phyloP scores from a whole-genome alignment of 2,888 invertebrate genomes.

The Syrphus vitripennis region DNA sequence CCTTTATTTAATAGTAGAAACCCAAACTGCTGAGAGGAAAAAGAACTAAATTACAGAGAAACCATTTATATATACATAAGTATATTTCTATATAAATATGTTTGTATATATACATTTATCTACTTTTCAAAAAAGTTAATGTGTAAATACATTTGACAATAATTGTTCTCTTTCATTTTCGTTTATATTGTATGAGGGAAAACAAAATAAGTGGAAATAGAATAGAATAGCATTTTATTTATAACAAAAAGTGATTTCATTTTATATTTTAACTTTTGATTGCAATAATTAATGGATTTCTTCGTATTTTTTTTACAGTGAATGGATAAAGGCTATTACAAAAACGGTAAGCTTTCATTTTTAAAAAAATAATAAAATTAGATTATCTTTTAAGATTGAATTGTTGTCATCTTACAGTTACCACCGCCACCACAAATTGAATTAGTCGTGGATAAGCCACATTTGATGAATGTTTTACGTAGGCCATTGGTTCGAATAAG shows the following conservation, averaged over 20 bases:
- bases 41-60: conserved; percentile 19
- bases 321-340: conserved; percentile 90
- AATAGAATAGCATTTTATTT: not conserved
- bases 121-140: conserved; percentile 15
- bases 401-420: conserved; percentile 81
- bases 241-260: not conserved
- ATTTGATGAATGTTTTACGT: conserved; percentile 85
- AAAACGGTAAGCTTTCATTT: conserved; percentile 86
- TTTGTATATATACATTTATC: not conserved
- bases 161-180: not conserved
- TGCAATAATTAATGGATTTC: not conserved
- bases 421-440: conserved; percentile 89
- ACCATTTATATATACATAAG: not conserved
- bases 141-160: conserved; percentile 10
- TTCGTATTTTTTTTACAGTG: conserved; percentile 82
- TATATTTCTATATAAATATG: too few species aligned
- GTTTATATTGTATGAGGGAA: not conserved
- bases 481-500: conserved; percentile 85
- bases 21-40: conserved; percentile 13
- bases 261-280: conserved; percentile 20
- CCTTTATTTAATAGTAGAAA: conserved; percentile 59
- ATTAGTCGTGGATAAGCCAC: conserved; percentile 87
- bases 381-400: conserved; percentile 2
- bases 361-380: not conserved
- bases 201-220: not conserved